These are phyloP conservation scores for Nesometra sesokonis DNA, from an alignment of 35 echinoderm and acorn worm species.

Conservation along the genomic window DNA sequence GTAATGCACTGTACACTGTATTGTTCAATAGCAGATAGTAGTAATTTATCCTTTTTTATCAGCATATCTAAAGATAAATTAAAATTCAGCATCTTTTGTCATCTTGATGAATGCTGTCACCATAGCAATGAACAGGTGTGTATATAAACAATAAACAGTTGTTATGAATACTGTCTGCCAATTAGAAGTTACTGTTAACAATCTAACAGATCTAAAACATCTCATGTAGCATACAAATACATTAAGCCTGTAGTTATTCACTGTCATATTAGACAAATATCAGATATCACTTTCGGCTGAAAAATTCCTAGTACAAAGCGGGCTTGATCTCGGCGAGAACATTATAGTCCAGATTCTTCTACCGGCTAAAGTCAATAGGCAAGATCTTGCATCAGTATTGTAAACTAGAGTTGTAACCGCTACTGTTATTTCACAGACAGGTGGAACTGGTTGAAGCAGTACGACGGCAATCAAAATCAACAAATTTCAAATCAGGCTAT, in stretches of 20 bases:
- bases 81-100: not conserved
- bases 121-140: not conserved
- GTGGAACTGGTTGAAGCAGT: not conserved
- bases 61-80: too few relatives aligned
- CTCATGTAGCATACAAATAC: not conserved
- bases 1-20: too few relatives aligned
- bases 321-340: not conserved
- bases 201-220: not conserved
- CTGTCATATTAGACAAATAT: not conserved
- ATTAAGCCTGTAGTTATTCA: not conserved
- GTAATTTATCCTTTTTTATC: too few relatives aligned
- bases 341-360: not conserved
- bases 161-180: not conserved
- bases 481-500: not conserved
- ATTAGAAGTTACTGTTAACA: not conserved
- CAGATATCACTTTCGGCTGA: not conserved
- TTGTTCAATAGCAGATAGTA: too few relatives aligned
- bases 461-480: not conserved
- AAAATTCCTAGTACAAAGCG: not conserved
- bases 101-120: not conserved
- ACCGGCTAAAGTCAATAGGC: not conserved
- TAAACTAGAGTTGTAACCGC: not conserved
- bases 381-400: not conserved
- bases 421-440: not conserved
- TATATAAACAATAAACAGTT: not conserved